Conservation (phyloP, 1,140 invertebrate species). For the Colletes latitarsis region DNA sequence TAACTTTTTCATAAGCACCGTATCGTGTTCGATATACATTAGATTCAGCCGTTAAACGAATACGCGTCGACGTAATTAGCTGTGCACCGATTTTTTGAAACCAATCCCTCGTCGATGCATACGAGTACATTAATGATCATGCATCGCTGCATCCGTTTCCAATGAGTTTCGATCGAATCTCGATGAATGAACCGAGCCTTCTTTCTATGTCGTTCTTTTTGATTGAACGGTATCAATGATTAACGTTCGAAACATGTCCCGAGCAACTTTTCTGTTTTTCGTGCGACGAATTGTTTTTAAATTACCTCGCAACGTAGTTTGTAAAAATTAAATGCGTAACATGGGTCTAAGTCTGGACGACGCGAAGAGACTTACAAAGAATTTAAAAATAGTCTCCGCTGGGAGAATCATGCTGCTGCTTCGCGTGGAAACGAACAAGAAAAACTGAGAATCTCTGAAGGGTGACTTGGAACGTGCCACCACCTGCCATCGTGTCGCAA, state of each 20-base stretch:
- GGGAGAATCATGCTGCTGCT: background rate
- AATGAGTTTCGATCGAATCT: background rate
- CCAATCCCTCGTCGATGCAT: slow-evolving; percentile 24
- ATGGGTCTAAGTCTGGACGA: too few species aligned
- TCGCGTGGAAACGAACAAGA: too few species aligned
- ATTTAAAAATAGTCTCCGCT: background rate
- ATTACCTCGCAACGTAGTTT: too few species aligned
- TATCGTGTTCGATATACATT: too few species aligned
- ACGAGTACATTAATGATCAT: background rate
- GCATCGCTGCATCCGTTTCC: background rate
- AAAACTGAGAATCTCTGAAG: slow-evolving; percentile 14
- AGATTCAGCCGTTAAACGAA: slow-evolving; percentile 46
- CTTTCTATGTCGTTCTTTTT: background rate
- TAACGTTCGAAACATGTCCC: background rate
- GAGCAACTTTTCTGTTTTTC: background rate
- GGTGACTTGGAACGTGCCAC: background rate
- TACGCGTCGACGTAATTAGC: slow-evolving; percentile 51
- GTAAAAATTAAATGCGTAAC: too few species aligned
- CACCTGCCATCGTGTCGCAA: background rate
- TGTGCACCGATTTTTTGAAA: slow-evolving; percentile 20
- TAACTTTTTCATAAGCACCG: too few species aligned
- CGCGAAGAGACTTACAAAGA: background rate
- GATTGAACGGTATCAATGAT: background rate
- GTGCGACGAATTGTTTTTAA: too few species aligned
- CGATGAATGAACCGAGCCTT: background rate